phyloP scores from a whole-genome alignment of 2,888 invertebrate genomes.

The Brachycybe producta region DNA sequence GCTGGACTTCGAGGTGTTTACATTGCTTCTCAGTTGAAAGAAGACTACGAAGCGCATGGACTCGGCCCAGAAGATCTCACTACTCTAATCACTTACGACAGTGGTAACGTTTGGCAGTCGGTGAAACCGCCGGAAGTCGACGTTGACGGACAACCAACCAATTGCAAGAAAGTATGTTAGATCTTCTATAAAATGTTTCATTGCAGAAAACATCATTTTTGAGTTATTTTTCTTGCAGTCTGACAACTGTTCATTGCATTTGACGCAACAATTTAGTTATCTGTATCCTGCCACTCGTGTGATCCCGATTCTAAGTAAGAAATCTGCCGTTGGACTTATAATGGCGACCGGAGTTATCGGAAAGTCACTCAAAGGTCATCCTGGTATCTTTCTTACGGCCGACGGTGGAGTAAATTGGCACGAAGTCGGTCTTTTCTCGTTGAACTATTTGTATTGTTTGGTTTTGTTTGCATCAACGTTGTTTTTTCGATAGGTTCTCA shows the following conservation, averaged over 20 bases:
- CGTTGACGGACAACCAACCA: conserved; percentile 50
- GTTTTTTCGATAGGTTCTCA: conserved; percentile 39
- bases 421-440: conserved; percentile 39
- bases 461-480: not conserved
- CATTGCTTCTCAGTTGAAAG: conserved; percentile 62
- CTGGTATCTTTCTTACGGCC: conserved; percentile 55
- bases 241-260: conserved; percentile 60
- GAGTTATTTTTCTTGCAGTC: conserved; percentile 22
- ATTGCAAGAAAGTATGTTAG: conserved; percentile 23
- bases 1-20: conserved; percentile 77
- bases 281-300: conserved; percentile 66
- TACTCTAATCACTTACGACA: conserved; percentile 71
- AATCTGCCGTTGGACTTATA: conserved; percentile 76
- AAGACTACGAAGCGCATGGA: conserved; percentile 34
- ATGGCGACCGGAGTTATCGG: conserved; percentile 70
- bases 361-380: conserved; percentile 47
- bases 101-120: conserved; percentile 68
- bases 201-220: too few relatives aligned
- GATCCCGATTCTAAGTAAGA: conserved; percentile 67
- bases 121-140: conserved; percentile 58
- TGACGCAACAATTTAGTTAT: conserved; percentile 73
- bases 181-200: not conserved
- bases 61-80: conserved; percentile 57
- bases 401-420: conserved; percentile 76
- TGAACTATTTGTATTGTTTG: not conserved